Evolutionary conservation across 2,888 invertebrate genomes (phyloP), one percentile per base, ranked within the genome.

Genomic region (Thecophora atra): DNA sequence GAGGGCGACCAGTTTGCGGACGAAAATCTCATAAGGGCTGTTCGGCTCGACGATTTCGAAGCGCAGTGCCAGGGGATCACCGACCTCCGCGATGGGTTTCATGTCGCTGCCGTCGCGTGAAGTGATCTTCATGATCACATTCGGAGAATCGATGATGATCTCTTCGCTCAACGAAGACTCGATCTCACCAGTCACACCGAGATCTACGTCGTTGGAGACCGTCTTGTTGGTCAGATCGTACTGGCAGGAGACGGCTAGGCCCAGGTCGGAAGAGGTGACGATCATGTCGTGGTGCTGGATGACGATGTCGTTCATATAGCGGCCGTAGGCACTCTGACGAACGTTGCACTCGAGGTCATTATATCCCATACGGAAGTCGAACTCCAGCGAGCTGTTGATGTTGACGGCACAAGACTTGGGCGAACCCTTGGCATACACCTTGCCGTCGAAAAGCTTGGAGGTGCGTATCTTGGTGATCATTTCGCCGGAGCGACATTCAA

Each of bases 281-380:
- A 97, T 97, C 82, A 95, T 95, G 84, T 96, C 96, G 88, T 97
- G 97, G 88, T 97, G 96, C 85, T 97, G 97, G 81, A 97, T 96
- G 72, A 97, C 94, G 75, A 96, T 95, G 87, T 97, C 97, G 86
- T 96, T 97, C 82, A 95, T 90, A 84, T 94, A 95, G 82, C 93
- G 90, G 77, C 96, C 96, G 75, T 94, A 85, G 64, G 84, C 94
- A 82, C 95, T 95, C 84, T 96, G 94, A 81, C 94, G 92, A 65
- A 97, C 96, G 86, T 96, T 96, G 86, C 97, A 97, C 85, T 96
- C 96, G 76, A 97, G 89, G 85, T 97, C 95, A 85, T 94, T 94
- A 88, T 96, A 97, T 68, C 93, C 93, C 94, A 97, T 96, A 79
- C 92, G 93, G 78, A 97, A 89, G 86, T 96, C 95, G 84, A 97